phyloP scores from a whole-genome alignment of 2,888 invertebrate genomes.

The Xestia rhomboidea region DNA sequence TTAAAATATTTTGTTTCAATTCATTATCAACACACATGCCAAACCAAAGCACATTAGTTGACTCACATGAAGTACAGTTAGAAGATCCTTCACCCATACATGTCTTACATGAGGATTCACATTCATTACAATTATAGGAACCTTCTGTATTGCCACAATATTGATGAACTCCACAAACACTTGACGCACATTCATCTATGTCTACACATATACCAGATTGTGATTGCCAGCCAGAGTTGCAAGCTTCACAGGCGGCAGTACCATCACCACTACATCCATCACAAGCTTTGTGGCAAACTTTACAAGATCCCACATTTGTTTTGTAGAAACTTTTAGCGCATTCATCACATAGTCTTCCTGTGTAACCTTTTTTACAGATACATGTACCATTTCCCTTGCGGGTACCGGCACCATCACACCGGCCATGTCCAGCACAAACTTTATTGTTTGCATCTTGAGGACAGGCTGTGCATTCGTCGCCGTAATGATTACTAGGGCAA shows the following conservation, averaged over 20 bases:
- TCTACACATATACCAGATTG: slow-evolving; percentile 94
- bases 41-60: slow-evolving; percentile 75
- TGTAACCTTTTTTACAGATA: slow-evolving; percentile 95
- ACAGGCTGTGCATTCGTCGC: slow-evolving; percentile 94
- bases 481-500: slow-evolving; percentile 96
- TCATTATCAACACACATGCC: slow-evolving; percentile 80
- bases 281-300: slow-evolving; percentile 95
- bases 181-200: slow-evolving; percentile 94
- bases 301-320: slow-evolving; percentile 92
- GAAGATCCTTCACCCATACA: slow-evolving; percentile 96
- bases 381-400: slow-evolving; percentile 98
- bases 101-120: slow-evolving; percentile 95
- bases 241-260: slow-evolving; percentile 89
- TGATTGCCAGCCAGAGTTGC: slow-evolving; percentile 93
- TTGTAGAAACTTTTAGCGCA: slow-evolving; percentile 94
- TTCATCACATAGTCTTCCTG: slow-evolving; percentile 93
- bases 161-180: slow-evolving; percentile 91
- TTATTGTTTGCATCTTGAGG: slow-evolving; percentile 87
- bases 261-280: slow-evolving; percentile 94
- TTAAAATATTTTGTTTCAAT: slow-evolving; percentile 74
- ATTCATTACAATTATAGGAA: slow-evolving; percentile 94
- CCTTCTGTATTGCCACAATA: slow-evolving; percentile 97
- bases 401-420: slow-evolving; percentile 96
- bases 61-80: slow-evolving; percentile 95
- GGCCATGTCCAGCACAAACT: slow-evolving; percentile 95